Evolutionary conservation across 1,140 invertebrate genomes (phyloP), one percentile per base, ranked within the genome.

Genomic region (Agrilus planipennis): DNA sequence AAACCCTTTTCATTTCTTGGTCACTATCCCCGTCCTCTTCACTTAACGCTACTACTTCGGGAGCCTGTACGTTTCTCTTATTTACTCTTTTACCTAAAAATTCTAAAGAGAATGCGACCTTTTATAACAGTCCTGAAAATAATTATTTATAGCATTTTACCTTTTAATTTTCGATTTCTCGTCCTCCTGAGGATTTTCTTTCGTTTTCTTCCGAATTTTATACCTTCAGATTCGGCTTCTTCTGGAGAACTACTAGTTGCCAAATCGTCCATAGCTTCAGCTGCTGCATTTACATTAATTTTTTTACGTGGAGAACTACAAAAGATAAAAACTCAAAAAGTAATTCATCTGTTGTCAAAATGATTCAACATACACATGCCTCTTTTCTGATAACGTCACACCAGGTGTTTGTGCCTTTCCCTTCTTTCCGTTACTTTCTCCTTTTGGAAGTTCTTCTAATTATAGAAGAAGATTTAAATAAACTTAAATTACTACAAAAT

Each of bases 11-110:
- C 9, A 58, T 50, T 40, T 61, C 59, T 11, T 52, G 51, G 31
- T 61, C 59, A 41, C 59, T 61, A 38, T 61, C 59, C 9, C 51
- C 47, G 23, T 61, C 58, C 2, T 50, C 49, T 31, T 61, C 58
- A 25, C 53, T 56, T 11, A 56, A 25, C 5, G 54, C 37, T 27
- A 56, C 55, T n/a, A 56, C 51, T 17, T 46, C 47, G 12, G 46
- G 41, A 7, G 52, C 34, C 9, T 50, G 41, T 15, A 25, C 23
- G 21, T 19, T 25, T 19, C 28, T 34, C 36, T 25, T 40, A 18
- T 38, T 50, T n/a, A n/a, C n/a, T 43, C 34, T 43, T 29, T 45
- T 41, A 11, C 23, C 35, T 44, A 38, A 14, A 29, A 38, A 12
- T 14, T 23, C n/a, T n/a, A n/a, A n/a, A n/a, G n/a, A n/a, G n/a